Evolutionary conservation across 1,140 invertebrate species (phyloP).

Genomic region (Thrips palmi): DNA sequence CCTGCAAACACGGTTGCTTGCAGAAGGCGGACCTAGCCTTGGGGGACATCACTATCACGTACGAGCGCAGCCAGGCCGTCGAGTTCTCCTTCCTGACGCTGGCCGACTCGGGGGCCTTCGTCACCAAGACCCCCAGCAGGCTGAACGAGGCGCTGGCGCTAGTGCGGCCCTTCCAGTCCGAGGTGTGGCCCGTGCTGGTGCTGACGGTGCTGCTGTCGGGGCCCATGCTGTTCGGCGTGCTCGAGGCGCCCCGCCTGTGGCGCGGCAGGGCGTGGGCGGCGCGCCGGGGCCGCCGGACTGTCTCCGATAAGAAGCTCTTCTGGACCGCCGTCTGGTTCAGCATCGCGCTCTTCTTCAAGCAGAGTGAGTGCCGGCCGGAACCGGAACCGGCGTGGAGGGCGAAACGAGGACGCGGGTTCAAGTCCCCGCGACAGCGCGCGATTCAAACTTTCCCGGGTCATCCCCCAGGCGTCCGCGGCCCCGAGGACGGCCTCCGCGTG

Average conservation of each 20-base stretch:
- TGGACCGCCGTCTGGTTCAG: conserved; percentile 46
- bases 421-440: background rate
- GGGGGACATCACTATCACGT: conserved; percentile 46
- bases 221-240: conserved; percentile 32
- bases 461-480: conserved; percentile 27
- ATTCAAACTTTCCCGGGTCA: conserved; percentile 1
- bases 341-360: conserved; percentile 39
- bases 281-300: no score
- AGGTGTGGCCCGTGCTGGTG: conserved; percentile 38
- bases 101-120: conserved; percentile 47
- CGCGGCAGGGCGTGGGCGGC: conserved; percentile 19
- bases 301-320: conserved; percentile 29
- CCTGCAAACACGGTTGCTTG: background rate
- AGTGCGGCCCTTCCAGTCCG: conserved; percentile 40
- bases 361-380: conserved; percentile 35
- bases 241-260: conserved; percentile 32
- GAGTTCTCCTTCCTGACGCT: conserved; percentile 52
- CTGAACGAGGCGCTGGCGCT: conserved; percentile 48
- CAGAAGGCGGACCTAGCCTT: conserved; percentile 48
- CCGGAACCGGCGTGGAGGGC: no score
- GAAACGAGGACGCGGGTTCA: background rate
- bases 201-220: conserved; percentile 31
- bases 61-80: conserved; percentile 40
- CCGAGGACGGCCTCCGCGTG: conserved; percentile 34
- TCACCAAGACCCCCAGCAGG: conserved; percentile 43